Percentiles rank a stretch among this genome's conserved stretches.
These are phyloP conservation scores for Caenorhabditis brenneri DNA, from an alignment of 1,140 invertebrate species.

Conservation along the genomic window DNA sequence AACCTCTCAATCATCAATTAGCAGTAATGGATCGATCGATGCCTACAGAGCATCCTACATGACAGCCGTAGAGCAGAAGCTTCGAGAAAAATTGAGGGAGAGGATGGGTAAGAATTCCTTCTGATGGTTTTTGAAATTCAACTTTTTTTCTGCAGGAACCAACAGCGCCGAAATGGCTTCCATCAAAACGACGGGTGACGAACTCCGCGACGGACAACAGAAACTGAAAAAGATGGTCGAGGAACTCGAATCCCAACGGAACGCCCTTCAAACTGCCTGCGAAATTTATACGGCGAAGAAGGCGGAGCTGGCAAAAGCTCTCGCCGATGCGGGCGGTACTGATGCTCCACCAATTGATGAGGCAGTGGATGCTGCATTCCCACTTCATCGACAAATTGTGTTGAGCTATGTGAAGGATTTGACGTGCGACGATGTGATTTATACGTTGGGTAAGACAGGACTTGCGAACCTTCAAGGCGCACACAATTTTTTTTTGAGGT, in stretches of 20 bases:
- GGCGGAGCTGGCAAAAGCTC: conserved; percentile 75
- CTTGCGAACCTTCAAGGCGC: too few relatives aligned
- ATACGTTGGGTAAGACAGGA: conserved; percentile 97
- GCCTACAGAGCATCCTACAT: conserved; percentile 90
- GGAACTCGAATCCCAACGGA: conserved; percentile 74
- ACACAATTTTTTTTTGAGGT: too few relatives aligned
- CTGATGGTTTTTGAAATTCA: not conserved
- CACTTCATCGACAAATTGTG: conserved; percentile 89
- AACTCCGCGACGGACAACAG: conserved; percentile 83
- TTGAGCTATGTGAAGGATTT: conserved; percentile 96
- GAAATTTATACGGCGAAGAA: conserved; percentile 77
- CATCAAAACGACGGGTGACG: conserved; percentile 76
- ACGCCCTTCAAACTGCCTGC: not conserved
- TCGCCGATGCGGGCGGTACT: conserved; percentile 71
- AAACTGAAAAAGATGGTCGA: conserved; percentile 83
- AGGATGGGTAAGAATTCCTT: conserved; percentile 78
- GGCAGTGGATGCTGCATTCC: conserved; percentile 92
- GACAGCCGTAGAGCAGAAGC: conserved; percentile 91
- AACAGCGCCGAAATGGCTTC: conserved; percentile 68
- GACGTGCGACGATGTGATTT: conserved; percentile 96
- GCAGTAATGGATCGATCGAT: conserved; percentile 75
- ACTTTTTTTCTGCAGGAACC: conserved; percentile 59
- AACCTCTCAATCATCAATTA: not conserved
- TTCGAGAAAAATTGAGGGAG: conserved; percentile 84
- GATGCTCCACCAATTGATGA: conserved; percentile 90